phyloP scores from a whole-genome alignment of 1,140 invertebrate species.

The Drosophila tristis region DNA sequence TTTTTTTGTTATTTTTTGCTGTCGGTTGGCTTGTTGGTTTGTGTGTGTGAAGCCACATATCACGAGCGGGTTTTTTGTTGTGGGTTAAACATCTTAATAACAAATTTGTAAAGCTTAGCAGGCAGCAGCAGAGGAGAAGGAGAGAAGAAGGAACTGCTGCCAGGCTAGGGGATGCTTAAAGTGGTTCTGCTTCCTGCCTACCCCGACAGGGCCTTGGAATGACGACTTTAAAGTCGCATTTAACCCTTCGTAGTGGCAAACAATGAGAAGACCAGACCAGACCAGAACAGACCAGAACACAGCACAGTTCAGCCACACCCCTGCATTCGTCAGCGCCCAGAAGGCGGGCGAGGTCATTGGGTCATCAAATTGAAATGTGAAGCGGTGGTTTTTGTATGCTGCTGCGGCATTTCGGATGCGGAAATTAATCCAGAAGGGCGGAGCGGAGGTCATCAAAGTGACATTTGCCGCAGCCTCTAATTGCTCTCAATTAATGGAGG shows the following conservation, averaged over 20 bases:
- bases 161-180: constrained; percentile 12
- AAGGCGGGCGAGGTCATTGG: constrained; percentile 53
- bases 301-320: constrained; percentile 9
- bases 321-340: constrained; percentile 5
- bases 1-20: background rate
- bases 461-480: constrained; percentile 60
- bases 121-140: constrained; percentile 20
- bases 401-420: constrained; percentile 28
- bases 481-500: constrained; percentile 54
- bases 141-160: too few species aligned
- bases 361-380: constrained; percentile 67
- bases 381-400: constrained; percentile 37
- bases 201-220: constrained; percentile 40
- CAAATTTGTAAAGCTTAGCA: constrained; percentile 65
- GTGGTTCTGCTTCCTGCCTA: constrained; percentile 5
- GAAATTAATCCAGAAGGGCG: constrained; percentile 32
- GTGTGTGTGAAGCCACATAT: constrained; percentile 14
- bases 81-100: constrained; percentile 67
- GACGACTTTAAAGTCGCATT: constrained; percentile 63
- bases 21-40: background rate
- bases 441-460: constrained; percentile 52
- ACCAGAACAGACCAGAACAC: background rate
- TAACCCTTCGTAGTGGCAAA: constrained; percentile 48
- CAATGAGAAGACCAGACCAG: constrained; percentile 31
- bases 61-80: constrained; percentile 29